Conservation (phyloP, 2,888 invertebrate species). For the Drosophila multiciliata region DNA sequence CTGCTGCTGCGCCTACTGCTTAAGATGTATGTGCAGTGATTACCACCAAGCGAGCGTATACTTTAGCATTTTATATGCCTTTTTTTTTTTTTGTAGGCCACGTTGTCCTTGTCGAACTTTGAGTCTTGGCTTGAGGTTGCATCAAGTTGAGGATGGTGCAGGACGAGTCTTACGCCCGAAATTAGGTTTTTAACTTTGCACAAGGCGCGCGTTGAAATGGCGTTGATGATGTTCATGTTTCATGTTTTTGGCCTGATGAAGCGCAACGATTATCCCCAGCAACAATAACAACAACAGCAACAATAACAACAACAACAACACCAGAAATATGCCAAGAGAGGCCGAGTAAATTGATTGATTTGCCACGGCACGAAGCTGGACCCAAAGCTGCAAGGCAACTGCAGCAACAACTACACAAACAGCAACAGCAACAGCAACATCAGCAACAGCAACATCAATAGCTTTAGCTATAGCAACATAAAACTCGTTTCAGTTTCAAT, state of each 20-base stretch:
- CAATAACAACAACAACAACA: constrained; percentile 33
- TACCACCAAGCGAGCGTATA: constrained; percentile 79
- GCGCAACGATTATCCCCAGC: constrained; percentile 79
- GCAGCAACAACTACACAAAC: constrained; percentile 12
- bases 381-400: constrained; percentile 51
- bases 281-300: constrained; percentile 43
- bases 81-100: constrained; percentile 55
- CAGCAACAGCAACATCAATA: neutral
- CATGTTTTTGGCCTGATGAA: constrained; percentile 79
- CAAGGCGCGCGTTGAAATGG: constrained; percentile 78
- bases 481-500: constrained; percentile 78
- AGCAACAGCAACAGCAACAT: constrained; percentile 18
- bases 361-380: constrained; percentile 78
- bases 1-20: constrained; percentile 63
- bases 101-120: constrained; percentile 65
- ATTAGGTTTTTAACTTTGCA: constrained; percentile 74
- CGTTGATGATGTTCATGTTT: constrained; percentile 80
- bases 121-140: constrained; percentile 15
- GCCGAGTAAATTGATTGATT: constrained; percentile 81
- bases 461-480: constrained; percentile 7
- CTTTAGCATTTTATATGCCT: constrained; percentile 80
- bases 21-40: constrained; percentile 78
- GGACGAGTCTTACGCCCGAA: constrained; percentile 49
- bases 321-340: constrained; percentile 66
- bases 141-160: constrained; percentile 26